Evolutionary conservation across 2,888 invertebrate species (phyloP).

Genomic region (Thyatira batis): DNA sequence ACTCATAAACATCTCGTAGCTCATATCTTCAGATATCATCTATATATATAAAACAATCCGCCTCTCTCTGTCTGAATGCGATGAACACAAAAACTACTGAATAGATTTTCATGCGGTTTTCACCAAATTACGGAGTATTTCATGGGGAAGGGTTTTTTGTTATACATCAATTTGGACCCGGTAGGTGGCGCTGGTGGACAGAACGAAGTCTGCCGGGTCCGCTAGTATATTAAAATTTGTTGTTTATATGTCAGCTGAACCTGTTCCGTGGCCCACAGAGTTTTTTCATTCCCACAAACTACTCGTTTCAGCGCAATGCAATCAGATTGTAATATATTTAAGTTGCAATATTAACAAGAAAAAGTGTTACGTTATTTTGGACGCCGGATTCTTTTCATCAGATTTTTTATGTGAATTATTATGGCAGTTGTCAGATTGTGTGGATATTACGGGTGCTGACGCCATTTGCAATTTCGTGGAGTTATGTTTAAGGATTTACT

Average conservation of each 20-base stretch:
- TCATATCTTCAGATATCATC: not conserved
- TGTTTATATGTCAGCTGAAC: constrained; percentile 42
- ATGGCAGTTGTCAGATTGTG: not conserved
- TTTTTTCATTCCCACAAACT: constrained; percentile 38
- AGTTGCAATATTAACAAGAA: not conserved
- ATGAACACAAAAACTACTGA: no score
- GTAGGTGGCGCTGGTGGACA: no score
- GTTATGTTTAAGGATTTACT: not conserved
- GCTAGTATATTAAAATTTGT: constrained; percentile 29
- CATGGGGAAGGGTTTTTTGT: no score
- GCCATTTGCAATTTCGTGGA: not conserved
- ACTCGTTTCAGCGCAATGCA: constrained; percentile 9
- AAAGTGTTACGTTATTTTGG: constrained; percentile 1
- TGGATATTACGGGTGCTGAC: not conserved
- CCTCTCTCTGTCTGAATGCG: no score
- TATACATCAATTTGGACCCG: no score
- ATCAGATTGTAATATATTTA: constrained; percentile 29
- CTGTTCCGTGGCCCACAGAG: constrained; percentile 59
- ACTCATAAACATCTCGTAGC: not conserved
- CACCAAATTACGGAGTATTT: no score
- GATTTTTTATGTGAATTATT: not conserved
- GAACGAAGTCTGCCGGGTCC: no score
- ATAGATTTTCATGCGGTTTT: no score
- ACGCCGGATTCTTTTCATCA: not conserved
- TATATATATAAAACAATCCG: no score